Percentiles rank a stretch among this genome's conserved stretches.
Evolutionary conservation across 2,888 invertebrate species (phyloP).

Genomic region (Adela reaumurella): DNA sequence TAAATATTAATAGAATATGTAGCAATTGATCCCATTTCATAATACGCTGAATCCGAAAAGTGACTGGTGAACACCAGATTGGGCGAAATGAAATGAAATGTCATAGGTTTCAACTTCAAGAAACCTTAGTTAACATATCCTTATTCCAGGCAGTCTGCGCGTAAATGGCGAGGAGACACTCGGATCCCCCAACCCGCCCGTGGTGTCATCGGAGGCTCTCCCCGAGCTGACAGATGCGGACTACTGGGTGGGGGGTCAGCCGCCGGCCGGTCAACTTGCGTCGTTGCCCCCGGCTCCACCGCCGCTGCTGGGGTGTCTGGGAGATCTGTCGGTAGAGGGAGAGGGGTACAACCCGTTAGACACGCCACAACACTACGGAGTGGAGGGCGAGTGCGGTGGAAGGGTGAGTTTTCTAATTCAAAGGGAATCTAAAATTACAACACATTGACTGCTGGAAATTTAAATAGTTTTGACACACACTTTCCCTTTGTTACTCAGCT

Average conservation of each 20-base stretch:
- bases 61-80: no score
- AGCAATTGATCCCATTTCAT: no score
- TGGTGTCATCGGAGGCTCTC: slow-evolving; percentile 51
- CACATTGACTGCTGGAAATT: no score
- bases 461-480: no score
- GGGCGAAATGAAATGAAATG: no score
- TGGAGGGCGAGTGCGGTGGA: slow-evolving; percentile 69
- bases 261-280: slow-evolving; percentile 56
- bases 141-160: slow-evolving; percentile 57
- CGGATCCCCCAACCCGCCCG: slow-evolving; percentile 64
- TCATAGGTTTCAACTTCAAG: no score
- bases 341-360: slow-evolving; percentile 71
- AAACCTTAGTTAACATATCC: neutral
- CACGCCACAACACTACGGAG: slow-evolving; percentile 64
- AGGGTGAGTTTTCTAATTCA: slow-evolving; percentile 55
- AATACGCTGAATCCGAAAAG: no score
- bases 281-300: slow-evolving; percentile 23
- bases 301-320: slow-evolving; percentile 80
- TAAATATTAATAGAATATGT: no score
- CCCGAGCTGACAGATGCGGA: slow-evolving; percentile 66
- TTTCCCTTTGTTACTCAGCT: no score
- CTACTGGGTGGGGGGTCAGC: slow-evolving; percentile 83
- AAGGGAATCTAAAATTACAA: no score
- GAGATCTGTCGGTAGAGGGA: slow-evolving; percentile 67
- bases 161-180: slow-evolving; percentile 67